A percentile compares a stretch with the other conserved stretches of the same genome.
These are phyloP conservation scores for Ptyas mucosa DNA, from an alignment of 2,113 vertebrate genomes.

Conservation along the genomic window DNA sequence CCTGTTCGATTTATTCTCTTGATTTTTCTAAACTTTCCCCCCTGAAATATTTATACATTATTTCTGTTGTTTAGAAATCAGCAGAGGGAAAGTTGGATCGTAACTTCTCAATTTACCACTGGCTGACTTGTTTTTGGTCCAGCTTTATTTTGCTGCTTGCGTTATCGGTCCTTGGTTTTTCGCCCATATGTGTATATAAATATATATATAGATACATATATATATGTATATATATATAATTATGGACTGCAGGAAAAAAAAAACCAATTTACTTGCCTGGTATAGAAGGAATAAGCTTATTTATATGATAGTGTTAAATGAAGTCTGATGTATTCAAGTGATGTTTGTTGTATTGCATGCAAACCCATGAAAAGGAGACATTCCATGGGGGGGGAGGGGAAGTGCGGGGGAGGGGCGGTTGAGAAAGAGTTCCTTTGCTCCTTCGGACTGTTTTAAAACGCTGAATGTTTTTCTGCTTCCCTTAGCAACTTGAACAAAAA, in stretches of 20 bases:
- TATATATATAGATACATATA: background rate
- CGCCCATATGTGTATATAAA: constrained; percentile 60
- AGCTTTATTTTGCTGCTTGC: constrained; percentile 67
- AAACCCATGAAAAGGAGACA: constrained; percentile 45
- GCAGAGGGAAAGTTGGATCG: constrained; percentile 54
- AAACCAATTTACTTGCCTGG: constrained; percentile 63
- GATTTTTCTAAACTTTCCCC: constrained; percentile 50
- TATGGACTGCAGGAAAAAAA: constrained; percentile 64
- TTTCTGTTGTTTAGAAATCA: constrained; percentile 55
- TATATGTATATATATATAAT: constrained; percentile 53
- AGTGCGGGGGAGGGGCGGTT: constrained; percentile 31
- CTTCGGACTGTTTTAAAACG: background rate
- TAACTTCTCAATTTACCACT: constrained; percentile 57
- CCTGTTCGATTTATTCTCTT: constrained; percentile 58
- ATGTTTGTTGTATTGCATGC: constrained; percentile 66
- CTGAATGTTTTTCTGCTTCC: constrained; percentile 11
- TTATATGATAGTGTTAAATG: constrained; percentile 66
- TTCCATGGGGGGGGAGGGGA: constrained; percentile 45
- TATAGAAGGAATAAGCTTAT: constrained; percentile 74
- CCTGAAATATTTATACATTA: constrained; percentile 47
- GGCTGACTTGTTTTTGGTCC: constrained; percentile 69
- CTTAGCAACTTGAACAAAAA: background rate
- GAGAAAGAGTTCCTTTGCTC: constrained; percentile 1
- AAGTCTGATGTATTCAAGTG: constrained; percentile 62
- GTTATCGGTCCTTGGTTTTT: constrained; percentile 56